Evolutionary conservation across 2,797 vertebrate genomes (phyloP).

Genomic region (Arctocebus calabarensis): DNA sequence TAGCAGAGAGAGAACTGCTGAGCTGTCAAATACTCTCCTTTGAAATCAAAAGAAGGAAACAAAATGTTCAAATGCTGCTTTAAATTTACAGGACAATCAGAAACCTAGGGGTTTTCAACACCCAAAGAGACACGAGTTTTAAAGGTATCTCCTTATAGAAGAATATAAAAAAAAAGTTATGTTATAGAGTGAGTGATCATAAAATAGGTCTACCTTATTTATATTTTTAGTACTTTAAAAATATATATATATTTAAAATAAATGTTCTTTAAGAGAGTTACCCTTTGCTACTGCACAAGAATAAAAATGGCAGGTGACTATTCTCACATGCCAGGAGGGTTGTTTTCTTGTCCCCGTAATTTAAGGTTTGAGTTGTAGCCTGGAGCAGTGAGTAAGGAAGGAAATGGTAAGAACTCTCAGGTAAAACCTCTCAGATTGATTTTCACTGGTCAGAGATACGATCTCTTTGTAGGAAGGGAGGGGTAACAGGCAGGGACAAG

Average conservation of each 20-base stretch:
- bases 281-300: background rate
- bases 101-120: background rate
- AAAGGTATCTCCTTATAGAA: background rate
- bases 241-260: no score
- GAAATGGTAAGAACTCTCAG: background rate
- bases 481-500: background rate
- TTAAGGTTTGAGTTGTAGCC: background rate
- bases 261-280: background rate
- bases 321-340: background rate
- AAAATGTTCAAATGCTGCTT: background rate
- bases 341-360: background rate
- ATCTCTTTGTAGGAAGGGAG: background rate
- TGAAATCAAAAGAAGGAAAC: background rate
- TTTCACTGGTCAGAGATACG: background rate
- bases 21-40: conserved; percentile 26
- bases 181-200: background rate
- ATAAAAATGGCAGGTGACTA: background rate
- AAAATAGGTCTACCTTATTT: background rate
- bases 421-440: background rate
- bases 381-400: background rate
- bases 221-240: background rate
- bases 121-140: background rate
- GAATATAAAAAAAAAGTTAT: background rate
- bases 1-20: background rate
- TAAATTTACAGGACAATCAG: background rate